A percentile compares a stretch with the other conserved stretches of the same genome.
These are phyloP conservation scores for Euphonia xanthogaster DNA, from an alignment of 2,797 vertebrate species.

Conservation along the genomic window DNA sequence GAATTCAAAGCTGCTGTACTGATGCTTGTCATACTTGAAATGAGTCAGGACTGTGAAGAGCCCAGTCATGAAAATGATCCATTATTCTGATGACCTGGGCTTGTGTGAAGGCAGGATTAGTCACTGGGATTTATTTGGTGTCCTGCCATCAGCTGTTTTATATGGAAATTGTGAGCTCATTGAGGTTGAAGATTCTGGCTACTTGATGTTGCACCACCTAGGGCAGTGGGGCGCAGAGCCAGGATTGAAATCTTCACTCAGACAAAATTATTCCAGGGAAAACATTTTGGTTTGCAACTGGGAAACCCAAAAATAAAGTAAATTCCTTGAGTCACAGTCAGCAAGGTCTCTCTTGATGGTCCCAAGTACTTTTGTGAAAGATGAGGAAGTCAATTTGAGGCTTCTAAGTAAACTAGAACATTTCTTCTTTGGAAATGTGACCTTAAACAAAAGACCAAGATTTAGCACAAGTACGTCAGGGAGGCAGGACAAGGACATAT, in stretches of 20 bases:
- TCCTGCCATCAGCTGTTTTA: background rate
- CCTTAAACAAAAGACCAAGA: background rate
- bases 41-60: background rate
- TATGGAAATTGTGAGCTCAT: background rate
- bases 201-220: background rate
- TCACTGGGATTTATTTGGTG: background rate
- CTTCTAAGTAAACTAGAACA: background rate
- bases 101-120: background rate
- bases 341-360: background rate
- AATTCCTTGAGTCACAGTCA: background rate
- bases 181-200: background rate
- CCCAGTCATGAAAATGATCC: background rate
- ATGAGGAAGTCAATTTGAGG: background rate
- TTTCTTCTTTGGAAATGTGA: background rate
- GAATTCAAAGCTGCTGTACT: background rate
- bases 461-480: background rate
- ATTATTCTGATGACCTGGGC: background rate
- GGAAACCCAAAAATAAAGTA: background rate
- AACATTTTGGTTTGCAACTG: background rate
- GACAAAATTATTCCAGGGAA: background rate
- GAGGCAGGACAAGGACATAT: background rate
- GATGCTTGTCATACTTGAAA: background rate
- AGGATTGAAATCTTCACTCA: background rate
- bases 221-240: background rate
- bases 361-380: background rate